Percentiles rank a stretch among this genome's conserved stretches.
Evolutionary conservation across 2,888 invertebrate species (phyloP).

Genomic region (Plebejus argus): DNA sequence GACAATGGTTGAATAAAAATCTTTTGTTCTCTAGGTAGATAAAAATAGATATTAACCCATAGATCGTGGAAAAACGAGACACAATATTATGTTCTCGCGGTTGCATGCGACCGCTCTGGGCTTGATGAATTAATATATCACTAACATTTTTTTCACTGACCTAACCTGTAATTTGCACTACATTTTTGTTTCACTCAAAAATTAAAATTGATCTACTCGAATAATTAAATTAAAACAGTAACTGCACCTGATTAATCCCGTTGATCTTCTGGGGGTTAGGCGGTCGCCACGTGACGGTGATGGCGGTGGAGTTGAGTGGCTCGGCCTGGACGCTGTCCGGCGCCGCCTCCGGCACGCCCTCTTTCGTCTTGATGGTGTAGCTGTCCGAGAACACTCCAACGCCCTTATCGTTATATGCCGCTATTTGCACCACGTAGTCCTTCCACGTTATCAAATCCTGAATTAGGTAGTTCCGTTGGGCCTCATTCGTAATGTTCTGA

Average conservation of each 20-base stretch:
- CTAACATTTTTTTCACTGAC: too few species aligned
- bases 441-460: slow-evolving; percentile 98
- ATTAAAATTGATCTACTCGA: too few species aligned
- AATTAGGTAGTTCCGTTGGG: slow-evolving; percentile 93
- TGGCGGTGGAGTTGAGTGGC: slow-evolving; percentile 92
- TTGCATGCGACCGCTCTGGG: too few species aligned
- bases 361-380: slow-evolving; percentile 96
- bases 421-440: slow-evolving; percentile 97
- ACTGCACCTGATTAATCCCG: slow-evolving; percentile 96
- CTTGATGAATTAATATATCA: too few species aligned
- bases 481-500: slow-evolving; percentile 95
- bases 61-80: too few species aligned
- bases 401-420: slow-evolving; percentile 98
- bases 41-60: too few species aligned
- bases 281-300: slow-evolving; percentile 94
- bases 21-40: too few species aligned
- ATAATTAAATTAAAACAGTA: too few species aligned
- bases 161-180: too few species aligned
- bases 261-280: slow-evolving; percentile 98
- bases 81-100: too few species aligned
- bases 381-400: slow-evolving; percentile 95
- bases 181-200: too few species aligned
- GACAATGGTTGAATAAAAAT: too few species aligned
- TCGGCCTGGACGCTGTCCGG: slow-evolving; percentile 90
- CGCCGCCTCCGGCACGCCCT: slow-evolving; percentile 96